Conservation (phyloP, 2,113 vertebrate species). For the Scalopus aquaticus region DNA sequence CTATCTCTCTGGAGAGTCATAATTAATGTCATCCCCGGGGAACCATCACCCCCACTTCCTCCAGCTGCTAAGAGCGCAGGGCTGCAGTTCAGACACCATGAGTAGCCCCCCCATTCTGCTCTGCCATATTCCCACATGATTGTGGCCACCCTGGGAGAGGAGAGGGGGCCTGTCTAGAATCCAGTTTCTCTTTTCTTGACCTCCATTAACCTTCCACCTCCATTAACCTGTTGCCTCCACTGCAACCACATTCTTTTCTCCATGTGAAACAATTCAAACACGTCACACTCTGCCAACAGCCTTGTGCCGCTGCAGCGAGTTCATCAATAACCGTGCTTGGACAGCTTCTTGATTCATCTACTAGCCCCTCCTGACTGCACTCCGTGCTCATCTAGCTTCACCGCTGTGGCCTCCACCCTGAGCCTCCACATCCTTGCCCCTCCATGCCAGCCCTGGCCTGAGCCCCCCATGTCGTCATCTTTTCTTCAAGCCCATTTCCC, state of each 20-base stretch:
- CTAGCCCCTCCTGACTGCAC: neutral
- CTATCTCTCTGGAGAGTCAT: neutral
- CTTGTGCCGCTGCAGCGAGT: neutral
- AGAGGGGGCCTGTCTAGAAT: neutral
- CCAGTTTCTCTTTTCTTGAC: neutral
- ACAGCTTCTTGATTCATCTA: neutral
- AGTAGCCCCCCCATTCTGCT: neutral
- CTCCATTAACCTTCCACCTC: neutral
- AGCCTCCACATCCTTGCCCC: accelerated
- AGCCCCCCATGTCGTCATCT: neutral
- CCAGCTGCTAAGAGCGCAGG: neutral
- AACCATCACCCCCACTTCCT: neutral
- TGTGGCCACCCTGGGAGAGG: neutral
- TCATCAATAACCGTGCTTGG: neutral
- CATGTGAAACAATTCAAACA: neutral
- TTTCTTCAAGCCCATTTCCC: accelerated
- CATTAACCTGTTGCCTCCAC: neutral
- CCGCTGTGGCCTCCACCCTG: neutral
- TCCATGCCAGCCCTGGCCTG: neutral
- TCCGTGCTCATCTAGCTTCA: neutral
- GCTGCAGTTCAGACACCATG: neutral
- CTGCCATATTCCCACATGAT: neutral
- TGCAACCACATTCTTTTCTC: neutral
- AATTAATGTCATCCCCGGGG: neutral
- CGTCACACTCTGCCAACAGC: neutral